phyloP scores from a whole-genome alignment of 2,888 invertebrate genomes.

The Aricia artaxerxes region DNA sequence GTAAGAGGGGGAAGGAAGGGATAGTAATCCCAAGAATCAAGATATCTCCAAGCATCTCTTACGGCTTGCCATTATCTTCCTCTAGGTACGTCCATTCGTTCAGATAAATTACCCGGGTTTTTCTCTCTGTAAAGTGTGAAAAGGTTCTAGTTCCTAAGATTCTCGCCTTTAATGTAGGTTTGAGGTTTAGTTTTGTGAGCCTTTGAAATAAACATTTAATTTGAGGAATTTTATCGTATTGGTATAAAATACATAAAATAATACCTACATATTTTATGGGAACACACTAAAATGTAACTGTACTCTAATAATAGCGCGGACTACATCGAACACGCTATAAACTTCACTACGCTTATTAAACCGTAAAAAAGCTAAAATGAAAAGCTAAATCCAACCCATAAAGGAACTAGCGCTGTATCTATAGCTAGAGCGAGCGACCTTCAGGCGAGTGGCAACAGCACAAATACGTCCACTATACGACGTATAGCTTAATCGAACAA shows the following conservation, averaged over 20 bases:
- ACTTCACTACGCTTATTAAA: background rate
- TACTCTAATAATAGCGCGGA: background rate
- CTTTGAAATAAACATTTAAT: too few relatives aligned
- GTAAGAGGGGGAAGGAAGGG: background rate
- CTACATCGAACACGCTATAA: slow-evolving; percentile 2
- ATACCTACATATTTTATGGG: background rate
- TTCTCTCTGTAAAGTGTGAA: background rate
- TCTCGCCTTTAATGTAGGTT: background rate
- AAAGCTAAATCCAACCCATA: background rate
- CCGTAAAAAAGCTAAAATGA: background rate
- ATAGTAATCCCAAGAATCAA: background rate
- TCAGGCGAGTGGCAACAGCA: slow-evolving; percentile 35
- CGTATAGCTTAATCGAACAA: background rate
- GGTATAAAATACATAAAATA: background rate
- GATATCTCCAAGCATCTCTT: background rate
- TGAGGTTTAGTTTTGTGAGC: background rate
- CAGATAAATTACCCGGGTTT: background rate
- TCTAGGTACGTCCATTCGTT: background rate
- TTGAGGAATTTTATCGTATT: background rate
- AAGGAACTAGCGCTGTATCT: slow-evolving; percentile 48
- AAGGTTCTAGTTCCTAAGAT: too few relatives aligned
- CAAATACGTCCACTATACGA: slow-evolving; percentile 46
- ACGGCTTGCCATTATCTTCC: background rate
- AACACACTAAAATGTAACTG: slow-evolving; percentile 2
- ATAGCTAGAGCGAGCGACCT: slow-evolving; percentile 36